Evolutionary conservation across 2,888 invertebrate species (phyloP).

Genomic region (Limnephilus lunatus): DNA sequence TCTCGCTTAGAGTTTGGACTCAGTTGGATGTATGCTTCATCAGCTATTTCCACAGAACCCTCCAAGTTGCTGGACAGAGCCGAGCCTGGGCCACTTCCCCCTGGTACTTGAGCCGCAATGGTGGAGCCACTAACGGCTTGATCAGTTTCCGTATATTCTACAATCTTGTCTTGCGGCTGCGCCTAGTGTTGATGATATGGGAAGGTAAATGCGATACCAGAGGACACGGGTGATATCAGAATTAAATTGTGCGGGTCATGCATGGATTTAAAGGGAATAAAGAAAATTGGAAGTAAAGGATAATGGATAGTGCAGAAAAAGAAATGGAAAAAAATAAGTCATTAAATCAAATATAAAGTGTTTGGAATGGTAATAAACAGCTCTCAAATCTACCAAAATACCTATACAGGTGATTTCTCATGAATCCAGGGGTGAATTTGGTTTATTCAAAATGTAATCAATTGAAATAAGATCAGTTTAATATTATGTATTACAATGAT

Average conservation of each 20-base stretch:
- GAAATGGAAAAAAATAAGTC: conserved; percentile 54
- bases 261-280: conserved; percentile 47
- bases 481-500: not conserved
- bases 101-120: conserved; percentile 6
- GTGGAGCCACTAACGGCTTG: conserved; percentile 34
- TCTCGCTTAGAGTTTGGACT: conserved; percentile 66
- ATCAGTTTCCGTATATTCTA: conserved; percentile 58
- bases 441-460: not conserved
- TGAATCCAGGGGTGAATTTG: not conserved
- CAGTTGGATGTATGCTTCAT: conserved; percentile 65
- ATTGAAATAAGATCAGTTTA: not conserved
- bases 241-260: conserved; percentile 56
- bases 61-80: conserved; percentile 53
- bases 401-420: not conserved
- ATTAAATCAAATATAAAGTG: conserved; percentile 20
- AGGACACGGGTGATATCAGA: conserved; percentile 50
- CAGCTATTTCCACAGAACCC: conserved; percentile 61
- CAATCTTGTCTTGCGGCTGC: conserved; percentile 59
- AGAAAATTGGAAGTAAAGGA: conserved; percentile 42
- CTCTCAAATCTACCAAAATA: not conserved
- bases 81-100: conserved; percentile 10
- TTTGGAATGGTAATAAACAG: not conserved
- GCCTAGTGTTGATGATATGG: conserved; percentile 61
- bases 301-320: conserved; percentile 58
- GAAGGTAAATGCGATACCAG: conserved; percentile 52